Evolutionary conservation across 2,888 invertebrate species (phyloP).

Genomic region (Eupithecia subfuscata): DNA sequence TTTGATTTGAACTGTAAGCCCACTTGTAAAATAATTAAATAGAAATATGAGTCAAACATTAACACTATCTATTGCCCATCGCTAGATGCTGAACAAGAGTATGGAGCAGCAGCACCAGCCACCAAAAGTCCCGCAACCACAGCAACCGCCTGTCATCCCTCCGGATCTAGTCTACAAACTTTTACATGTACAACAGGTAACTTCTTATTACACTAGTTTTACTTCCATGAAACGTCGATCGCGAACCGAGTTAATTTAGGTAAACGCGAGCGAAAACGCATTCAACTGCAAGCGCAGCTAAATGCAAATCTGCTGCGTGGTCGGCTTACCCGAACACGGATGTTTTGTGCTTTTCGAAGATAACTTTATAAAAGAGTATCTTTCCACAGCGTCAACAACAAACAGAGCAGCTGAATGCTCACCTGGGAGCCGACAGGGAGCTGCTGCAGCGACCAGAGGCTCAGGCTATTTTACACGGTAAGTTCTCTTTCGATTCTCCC

Average conservation of each 20-base stretch:
- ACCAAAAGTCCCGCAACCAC: slow-evolving; percentile 85
- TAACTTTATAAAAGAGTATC: background rate
- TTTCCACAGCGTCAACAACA: slow-evolving; percentile 62
- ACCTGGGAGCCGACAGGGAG: slow-evolving; percentile 78
- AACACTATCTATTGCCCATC: background rate
- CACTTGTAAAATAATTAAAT: too few species aligned
- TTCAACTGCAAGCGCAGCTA: too few species aligned
- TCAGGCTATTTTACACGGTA: slow-evolving; percentile 90
- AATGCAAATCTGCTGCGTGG: too few species aligned
- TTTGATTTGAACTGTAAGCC: too few species aligned
- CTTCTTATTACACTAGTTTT: background rate
- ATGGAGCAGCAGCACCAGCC: slow-evolving; percentile 84
- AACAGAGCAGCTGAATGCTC: slow-evolving; percentile 59
- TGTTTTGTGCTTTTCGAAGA: too few species aligned
- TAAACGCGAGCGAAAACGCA: too few species aligned
- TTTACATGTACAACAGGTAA: slow-evolving; percentile 81
- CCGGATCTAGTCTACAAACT: slow-evolving; percentile 85
- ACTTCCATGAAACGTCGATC: too few species aligned
- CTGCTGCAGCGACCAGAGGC: slow-evolving; percentile 89
- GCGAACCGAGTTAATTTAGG: too few species aligned
- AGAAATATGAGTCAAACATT: background rate
- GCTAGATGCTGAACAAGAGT: slow-evolving; percentile 85
- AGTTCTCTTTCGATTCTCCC: slow-evolving; percentile 4
- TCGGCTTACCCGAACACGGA: too few species aligned
- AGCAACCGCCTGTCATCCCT: slow-evolving; percentile 87